Evolutionary conservation across 64 coral and sea anemone genomes (phyloP), one percentile per base, ranked within the genome.

Genomic region (Pachyseris speciosa): DNA sequence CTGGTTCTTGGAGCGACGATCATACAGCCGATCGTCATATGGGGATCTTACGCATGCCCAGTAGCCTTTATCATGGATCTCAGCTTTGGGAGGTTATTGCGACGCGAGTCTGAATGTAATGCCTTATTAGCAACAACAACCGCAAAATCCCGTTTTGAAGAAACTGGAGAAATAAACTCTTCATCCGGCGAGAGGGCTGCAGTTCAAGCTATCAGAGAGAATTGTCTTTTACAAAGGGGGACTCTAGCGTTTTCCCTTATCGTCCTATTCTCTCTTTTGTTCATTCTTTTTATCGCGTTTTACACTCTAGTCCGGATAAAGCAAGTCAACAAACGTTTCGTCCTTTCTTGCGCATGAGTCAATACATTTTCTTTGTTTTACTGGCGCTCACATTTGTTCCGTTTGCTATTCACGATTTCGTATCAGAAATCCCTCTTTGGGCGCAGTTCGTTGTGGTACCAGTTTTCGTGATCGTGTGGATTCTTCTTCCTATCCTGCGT

Each of bases 401-500:
- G 13, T 95, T 79, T 80, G 47, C 89, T 66, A 95, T 95, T 13
- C 53, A 95, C 28, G 58, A 90, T 13, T 90, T 69, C 43, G 15
- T 95, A 15, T 70, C 69, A 2, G 60, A 86, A 11, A 90, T 80
- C 32, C 67, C 93, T 0, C 13, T 86, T 28, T 90, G 87, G 87
- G n/a, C 61, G 6, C 75, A 86, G 16, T 50, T 29, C 11, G 19
- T 90, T 0, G 41, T 95, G 44, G 85, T 90, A 13, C 36, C 61
- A 7, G 31, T 86, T 20, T 84, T 69, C 26, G 59, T 90, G 50
- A 30, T 86, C 3, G 15, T 95, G 7, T 90, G 87, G 87, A 33
- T 95, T 33, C n/a, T 69, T 3, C 57, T 95, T 15, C 93, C 93
- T 63, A 69, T 88, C 2, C 72, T 95, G 15, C 72, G 93, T 20